phyloP scores from a whole-genome alignment of 2,888 invertebrate genomes.

The Disparrhopalites patrizii region DNA sequence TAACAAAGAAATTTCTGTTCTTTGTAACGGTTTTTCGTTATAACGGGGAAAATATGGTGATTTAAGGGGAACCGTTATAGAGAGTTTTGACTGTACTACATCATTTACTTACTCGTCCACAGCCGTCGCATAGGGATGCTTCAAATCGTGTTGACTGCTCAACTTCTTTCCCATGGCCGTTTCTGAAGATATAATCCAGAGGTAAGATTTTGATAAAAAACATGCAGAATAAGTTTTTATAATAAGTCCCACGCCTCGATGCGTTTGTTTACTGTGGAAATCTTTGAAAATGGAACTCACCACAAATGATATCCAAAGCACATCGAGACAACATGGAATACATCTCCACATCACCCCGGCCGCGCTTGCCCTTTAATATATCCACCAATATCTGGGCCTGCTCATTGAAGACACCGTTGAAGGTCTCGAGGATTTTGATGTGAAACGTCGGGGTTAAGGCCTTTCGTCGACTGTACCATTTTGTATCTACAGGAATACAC shows the following conservation, averaged over 20 bases:
- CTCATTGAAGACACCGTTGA: slow-evolving; percentile 55
- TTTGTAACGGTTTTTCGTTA: too few species aligned
- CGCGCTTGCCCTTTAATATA: slow-evolving; percentile 1
- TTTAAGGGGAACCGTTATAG: too few species aligned
- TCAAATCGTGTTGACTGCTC: not conserved
- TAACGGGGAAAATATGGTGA: too few species aligned
- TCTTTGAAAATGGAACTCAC: too few species aligned
- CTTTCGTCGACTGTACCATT: slow-evolving; percentile 23
- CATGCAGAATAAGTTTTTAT: too few species aligned
- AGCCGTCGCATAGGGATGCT: not conserved
- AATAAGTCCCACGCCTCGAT: too few species aligned
- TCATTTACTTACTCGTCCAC: not conserved
- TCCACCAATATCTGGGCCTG: slow-evolving; percentile 49
- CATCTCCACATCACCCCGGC: slow-evolving; percentile 55
- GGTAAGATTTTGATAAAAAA: too few species aligned
- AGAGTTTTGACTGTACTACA: too few species aligned
- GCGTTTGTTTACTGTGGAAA: too few species aligned
- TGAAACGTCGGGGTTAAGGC: slow-evolving; percentile 55
- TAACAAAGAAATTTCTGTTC: too few species aligned
- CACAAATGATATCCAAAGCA: slow-evolving; percentile 64
- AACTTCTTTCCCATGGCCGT: slow-evolving; percentile 2
- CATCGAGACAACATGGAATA: slow-evolving; percentile 62
- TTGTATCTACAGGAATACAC: too few species aligned
- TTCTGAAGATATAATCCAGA: too few species aligned
- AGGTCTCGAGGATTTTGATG: slow-evolving; percentile 56